These are phyloP conservation scores for Drosophila pseudoobscura DNA, from an alignment of 1,140 invertebrate species.

Conservation along the genomic window DNA sequence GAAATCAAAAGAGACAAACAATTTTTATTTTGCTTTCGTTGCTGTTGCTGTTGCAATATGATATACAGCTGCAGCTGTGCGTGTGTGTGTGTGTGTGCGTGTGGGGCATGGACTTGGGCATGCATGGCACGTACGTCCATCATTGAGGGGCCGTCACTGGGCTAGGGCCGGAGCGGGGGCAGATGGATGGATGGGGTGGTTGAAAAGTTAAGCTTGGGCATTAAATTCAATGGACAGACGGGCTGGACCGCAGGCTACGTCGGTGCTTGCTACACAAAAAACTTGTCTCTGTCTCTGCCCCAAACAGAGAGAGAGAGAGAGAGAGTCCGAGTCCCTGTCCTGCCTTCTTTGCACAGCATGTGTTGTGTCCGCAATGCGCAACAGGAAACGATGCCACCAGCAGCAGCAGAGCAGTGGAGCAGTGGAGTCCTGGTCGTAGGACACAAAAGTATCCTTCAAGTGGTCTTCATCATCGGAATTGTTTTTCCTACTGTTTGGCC, in stretches of 20 bases:
- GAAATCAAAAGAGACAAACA: constrained; percentile 13
- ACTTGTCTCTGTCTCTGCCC: constrained; percentile 17
- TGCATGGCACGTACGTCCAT: constrained; percentile 23
- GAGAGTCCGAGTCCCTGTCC: not conserved
- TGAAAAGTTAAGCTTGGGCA: constrained; percentile 48
- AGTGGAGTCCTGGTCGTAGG: not conserved
- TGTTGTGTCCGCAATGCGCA: constrained; percentile 25
- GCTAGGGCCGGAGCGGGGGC: not conserved
- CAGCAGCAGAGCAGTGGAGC: too few relatives aligned
- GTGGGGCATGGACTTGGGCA: not conserved
- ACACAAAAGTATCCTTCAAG: constrained; percentile 49
- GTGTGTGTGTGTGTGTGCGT: too few relatives aligned
- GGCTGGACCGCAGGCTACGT: constrained; percentile 30
- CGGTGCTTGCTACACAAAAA: constrained; percentile 18
- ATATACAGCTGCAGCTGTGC: constrained; percentile 2
- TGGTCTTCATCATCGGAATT: constrained; percentile 34
- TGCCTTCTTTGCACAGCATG: not conserved
- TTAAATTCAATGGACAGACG: constrained; percentile 40
- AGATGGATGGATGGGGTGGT: too few relatives aligned
- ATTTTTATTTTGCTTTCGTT: not conserved
- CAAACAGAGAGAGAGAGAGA: too few relatives aligned
- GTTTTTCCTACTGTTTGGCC: constrained; percentile 32
- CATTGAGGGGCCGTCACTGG: not conserved
- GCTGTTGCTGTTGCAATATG: constrained; percentile 6
- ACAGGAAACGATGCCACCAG: constrained; percentile 37